A percentile compares a stretch with the other conserved stretches of the same genome.
Conservation (phyloP, 2,888 invertebrate genomes). For the Ormyrus thymus region DNA sequence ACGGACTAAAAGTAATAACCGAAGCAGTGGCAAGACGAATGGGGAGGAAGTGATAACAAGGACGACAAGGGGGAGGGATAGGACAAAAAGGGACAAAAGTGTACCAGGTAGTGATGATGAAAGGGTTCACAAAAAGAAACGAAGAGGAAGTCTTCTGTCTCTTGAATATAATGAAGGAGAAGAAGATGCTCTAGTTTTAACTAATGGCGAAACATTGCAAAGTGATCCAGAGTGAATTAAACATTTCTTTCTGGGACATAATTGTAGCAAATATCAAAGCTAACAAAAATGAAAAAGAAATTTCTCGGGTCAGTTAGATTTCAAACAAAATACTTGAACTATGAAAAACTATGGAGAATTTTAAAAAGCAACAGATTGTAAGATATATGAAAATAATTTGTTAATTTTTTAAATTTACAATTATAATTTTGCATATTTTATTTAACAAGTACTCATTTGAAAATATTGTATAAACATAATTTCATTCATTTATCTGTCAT, state of each 20-base stretch:
- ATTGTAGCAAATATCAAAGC: conserved; percentile 51
- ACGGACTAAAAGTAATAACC: conserved; percentile 64
- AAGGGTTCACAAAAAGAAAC: conserved; percentile 81
- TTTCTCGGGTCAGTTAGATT: conserved; percentile 45
- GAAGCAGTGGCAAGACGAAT: conserved; percentile 69
- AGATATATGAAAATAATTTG: conserved; percentile 32
- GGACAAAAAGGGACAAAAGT: conserved; percentile 76
- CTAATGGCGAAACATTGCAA: conserved; percentile 79
- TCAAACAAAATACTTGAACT: conserved; percentile 36
- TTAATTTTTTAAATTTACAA: conserved; percentile 35
- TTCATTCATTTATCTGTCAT: conserved; percentile 37
- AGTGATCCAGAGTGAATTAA: conserved; percentile 70
- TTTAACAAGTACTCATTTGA: conserved; percentile 17
- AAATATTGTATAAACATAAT: conserved; percentile 28
- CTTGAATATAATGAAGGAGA: conserved; percentile 84
- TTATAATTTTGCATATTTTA: conserved; percentile 34
- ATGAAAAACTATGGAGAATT: conserved; percentile 14
- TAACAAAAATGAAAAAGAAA: conserved; percentile 36
- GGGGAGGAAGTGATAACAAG: conserved; percentile 70
- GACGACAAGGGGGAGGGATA: conserved; percentile 71
- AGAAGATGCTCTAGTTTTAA: conserved; percentile 82
- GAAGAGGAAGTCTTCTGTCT: conserved; percentile 83
- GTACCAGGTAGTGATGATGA: conserved; percentile 76
- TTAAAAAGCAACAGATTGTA: conserved; percentile 42
- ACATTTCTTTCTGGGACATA: conserved; percentile 40